Percentiles rank a stretch among this genome's conserved stretches.
Evolutionary conservation across 2,113 vertebrate genomes (phyloP).

Genomic region (Mormoops blainvillei): DNA sequence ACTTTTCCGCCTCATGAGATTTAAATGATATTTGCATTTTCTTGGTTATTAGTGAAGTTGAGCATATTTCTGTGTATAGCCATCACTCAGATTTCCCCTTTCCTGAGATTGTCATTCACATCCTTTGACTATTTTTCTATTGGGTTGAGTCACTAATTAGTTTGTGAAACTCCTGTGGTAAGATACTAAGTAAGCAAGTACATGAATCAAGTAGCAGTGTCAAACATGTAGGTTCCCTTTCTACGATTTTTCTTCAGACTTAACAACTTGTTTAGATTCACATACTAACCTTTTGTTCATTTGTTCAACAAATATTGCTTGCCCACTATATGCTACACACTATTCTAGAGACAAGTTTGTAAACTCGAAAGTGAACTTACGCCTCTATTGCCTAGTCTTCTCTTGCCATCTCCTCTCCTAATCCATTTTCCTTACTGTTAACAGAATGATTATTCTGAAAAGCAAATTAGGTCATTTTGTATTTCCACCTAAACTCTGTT

Average conservation of each 20-base stretch:
- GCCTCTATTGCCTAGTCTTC: neutral
- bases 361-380: constrained; percentile 7
- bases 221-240: neutral
- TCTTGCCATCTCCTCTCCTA: neutral
- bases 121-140: neutral
- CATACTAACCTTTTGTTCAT: neutral
- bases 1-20: neutral
- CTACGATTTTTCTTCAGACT: neutral
- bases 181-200: neutral
- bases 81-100: neutral
- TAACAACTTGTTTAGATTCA: neutral
- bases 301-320: neutral
- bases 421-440: neutral
- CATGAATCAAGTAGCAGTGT: neutral
- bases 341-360: neutral
- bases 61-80: neutral
- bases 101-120: neutral
- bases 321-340: neutral
- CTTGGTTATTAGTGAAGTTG: neutral
- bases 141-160: neutral
- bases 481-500: neutral
- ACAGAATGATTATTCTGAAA: neutral
- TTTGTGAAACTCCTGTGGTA: neutral
- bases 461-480: neutral
- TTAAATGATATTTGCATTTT: neutral